These are phyloP conservation scores for Clytia hemisphaerica DNA, from an alignment of 30 jellyfish, hydroid and myxozoan species.

Conservation along the genomic window DNA sequence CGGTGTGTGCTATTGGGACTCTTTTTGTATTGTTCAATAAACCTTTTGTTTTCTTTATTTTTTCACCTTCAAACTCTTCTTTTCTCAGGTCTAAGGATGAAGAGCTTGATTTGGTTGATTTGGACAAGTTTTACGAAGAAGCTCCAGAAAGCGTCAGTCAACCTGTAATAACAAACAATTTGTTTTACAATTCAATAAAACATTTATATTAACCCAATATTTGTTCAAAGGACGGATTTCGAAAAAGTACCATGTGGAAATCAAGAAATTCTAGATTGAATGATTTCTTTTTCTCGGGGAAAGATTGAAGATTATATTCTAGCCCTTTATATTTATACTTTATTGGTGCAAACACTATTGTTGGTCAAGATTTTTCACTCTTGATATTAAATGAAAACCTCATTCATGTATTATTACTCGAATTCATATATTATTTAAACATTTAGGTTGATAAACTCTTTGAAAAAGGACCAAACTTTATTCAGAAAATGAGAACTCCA, in stretches of 20 bases:
- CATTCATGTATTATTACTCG: no score
- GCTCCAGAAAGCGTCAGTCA: slow-evolving; percentile 67
- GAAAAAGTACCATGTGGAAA: no score
- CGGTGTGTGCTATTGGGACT: no score
- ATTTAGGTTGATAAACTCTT: not conserved
- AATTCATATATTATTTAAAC: not conserved
- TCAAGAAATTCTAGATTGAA: no score
- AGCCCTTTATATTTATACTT: no score
- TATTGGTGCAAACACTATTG: no score
- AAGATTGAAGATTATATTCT: no score
- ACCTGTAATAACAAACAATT: slow-evolving; percentile 28
- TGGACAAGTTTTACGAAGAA: slow-evolving; percentile 66
- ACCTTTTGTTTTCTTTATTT: not conserved
- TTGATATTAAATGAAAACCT: no score
- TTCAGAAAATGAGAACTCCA: not conserved
- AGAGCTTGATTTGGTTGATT: slow-evolving; percentile 70
- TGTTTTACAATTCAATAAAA: not conserved
- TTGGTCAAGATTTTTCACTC: not conserved
- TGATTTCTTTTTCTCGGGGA: no score
- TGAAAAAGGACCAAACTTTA: not conserved
- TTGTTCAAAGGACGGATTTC: no score
- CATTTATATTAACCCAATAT: no score
- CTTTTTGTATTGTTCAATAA: no score
- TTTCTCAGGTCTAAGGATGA: slow-evolving; percentile 77
- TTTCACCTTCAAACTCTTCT: not conserved